Conservation (phyloP, 2,888 invertebrate species). For the Iselma pallidipennis region DNA sequence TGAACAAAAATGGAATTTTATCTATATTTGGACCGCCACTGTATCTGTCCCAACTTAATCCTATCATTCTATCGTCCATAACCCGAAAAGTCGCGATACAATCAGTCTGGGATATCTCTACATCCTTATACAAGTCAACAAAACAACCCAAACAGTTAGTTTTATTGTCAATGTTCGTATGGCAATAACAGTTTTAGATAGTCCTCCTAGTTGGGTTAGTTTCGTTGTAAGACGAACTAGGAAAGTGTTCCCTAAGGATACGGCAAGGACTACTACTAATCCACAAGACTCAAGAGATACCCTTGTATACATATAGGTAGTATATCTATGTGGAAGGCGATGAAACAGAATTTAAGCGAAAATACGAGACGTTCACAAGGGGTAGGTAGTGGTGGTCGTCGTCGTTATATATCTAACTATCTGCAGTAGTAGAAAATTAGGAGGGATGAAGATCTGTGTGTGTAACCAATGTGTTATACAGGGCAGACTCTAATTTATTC, state of each 20-base stretch:
- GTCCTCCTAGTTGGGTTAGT: constrained; percentile 47
- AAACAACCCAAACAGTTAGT: constrained; percentile 47
- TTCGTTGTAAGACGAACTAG: constrained; percentile 51
- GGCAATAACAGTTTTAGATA: constrained; percentile 19
- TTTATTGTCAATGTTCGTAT: constrained; percentile 48
- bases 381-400: background rate
- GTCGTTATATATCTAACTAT: background rate
- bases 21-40: no score
- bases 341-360: background rate
- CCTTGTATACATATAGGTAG: no score
- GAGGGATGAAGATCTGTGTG: background rate
- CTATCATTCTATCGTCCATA: background rate
- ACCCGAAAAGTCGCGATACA: constrained; percentile 19
- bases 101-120: constrained; percentile 32
- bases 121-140: constrained; percentile 41
- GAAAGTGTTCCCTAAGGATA: constrained; percentile 52
- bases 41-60: background rate
- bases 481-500: constrained; percentile 52
- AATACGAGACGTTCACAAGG: background rate
- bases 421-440: background rate
- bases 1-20: background rate
- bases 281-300: constrained; percentile 50
- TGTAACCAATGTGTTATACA: no score
- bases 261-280: constrained; percentile 47
- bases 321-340: background rate